phyloP scores from a whole-genome alignment of 2,113 vertebrate species.

The Pluvialis apricaria region DNA sequence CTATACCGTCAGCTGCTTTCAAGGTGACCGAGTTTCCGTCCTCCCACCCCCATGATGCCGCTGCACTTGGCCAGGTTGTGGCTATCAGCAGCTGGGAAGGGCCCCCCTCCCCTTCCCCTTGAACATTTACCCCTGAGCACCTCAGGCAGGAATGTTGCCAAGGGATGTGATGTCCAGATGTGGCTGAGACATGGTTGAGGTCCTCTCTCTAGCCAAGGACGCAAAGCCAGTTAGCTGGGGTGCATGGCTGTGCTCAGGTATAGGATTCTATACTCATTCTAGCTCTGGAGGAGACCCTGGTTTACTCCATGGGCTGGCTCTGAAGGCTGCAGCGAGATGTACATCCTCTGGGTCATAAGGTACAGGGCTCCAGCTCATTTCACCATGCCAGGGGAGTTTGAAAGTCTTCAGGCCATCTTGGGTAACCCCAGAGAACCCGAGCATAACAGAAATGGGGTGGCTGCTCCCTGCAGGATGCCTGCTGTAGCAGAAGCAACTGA shows the following conservation, averaged over 20 bases:
- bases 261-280: neutral
- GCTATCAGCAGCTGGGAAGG: neutral
- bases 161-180: neutral
- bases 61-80: neutral
- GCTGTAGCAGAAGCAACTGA: neutral
- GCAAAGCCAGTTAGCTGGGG: neutral
- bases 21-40: neutral
- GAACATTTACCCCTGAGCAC: neutral
- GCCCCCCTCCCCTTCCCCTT: rapidly evolving
- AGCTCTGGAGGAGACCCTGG: neutral
- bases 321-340: neutral
- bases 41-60: rapidly evolving
- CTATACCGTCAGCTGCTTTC: neutral
- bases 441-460: neutral
- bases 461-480: neutral
- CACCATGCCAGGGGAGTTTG: neutral
- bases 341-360: neutral
- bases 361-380: neutral
- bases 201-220: neutral
- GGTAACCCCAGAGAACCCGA: neutral
- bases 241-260: neutral
- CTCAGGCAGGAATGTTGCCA: neutral
- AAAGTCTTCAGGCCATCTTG: neutral
- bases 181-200: too few relatives aligned
- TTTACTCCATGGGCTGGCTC: neutral